Evolutionary conservation across 2,888 invertebrate genomes (phyloP).

Genomic region (Diarsia dahlii): DNA sequence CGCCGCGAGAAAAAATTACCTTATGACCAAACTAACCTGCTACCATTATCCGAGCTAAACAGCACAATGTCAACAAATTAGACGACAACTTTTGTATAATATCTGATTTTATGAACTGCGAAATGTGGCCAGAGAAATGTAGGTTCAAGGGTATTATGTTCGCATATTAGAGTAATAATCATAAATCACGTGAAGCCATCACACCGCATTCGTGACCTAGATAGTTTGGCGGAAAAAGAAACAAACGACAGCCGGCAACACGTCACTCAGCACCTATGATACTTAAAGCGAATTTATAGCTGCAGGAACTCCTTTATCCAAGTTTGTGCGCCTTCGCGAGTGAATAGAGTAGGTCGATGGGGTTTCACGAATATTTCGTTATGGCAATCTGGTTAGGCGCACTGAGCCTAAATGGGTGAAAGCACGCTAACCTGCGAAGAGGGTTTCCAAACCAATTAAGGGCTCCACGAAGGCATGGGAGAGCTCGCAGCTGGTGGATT

Average conservation of each 20-base stretch:
- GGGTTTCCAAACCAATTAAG: constrained; percentile 90
- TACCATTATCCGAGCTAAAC: constrained; percentile 75
- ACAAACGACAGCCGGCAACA: constrained; percentile 74
- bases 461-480: constrained; percentile 89
- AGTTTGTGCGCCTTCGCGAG: constrained; percentile 74
- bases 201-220: constrained; percentile 74
- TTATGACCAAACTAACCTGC: constrained; percentile 82
- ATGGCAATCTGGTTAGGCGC: constrained; percentile 89
- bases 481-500: constrained; percentile 85
- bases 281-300: constrained; percentile 81
- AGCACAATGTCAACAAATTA: constrained; percentile 73
- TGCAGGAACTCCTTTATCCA: constrained; percentile 74
- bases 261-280: constrained; percentile 80
- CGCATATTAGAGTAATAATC: constrained; percentile 57
- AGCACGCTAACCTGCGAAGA: constrained; percentile 88
- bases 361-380: constrained; percentile 87
- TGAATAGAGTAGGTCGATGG: constrained; percentile 81
- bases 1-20: constrained; percentile 85
- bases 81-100: constrained; percentile 76
- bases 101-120: constrained; percentile 73
- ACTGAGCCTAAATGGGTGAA: constrained; percentile 84
- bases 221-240: constrained; percentile 71
- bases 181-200: constrained; percentile 68
- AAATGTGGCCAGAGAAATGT: constrained; percentile 70
- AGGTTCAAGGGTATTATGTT: constrained; percentile 71